Base-by-base conservation (phyloP, 2,797 vertebrate species). In the Oryzias sinensis region DNA sequence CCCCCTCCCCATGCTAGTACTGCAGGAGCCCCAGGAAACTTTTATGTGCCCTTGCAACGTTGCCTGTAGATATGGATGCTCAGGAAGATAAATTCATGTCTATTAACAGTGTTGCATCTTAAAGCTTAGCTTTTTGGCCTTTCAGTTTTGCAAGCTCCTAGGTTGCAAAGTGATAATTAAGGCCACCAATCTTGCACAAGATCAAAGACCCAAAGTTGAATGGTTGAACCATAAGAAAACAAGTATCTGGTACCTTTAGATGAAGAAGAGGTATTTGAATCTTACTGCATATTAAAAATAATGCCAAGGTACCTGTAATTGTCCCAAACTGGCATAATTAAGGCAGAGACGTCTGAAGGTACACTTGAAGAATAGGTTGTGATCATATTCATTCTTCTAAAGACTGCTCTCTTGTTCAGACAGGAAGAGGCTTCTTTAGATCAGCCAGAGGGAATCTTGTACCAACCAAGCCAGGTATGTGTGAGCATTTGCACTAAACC, bases 311-410 rank as follows among this genome's bases (percentile, higher is more conserved):
- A 71, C 72, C 76, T 86, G 75, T 82, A 74, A 84, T 61, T 82
- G 72, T 77, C 54, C 68, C 66, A 84, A 83, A 86, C 81, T 88
- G 82, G 87, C 80, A 87, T 86, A 86, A 88, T 87, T 87, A 84
- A 65, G 74, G 79, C 42, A 48, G 65, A 82, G 79, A 78, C 72
- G 74, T 88, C 76, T 84, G 63, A 62, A 63, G 78, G 63, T 68
- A 59, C 63, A 46, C 58, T 65, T 49, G 24, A 65, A 60, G 55
- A 82, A 73, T 68, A 86, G 82, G 84, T 80, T 70, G 78, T 80
- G 81, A 85, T 89, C 85, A 81, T 84, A 78, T 64, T 84, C 77
- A 81, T 83, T 85, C 82, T 81, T 85, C 62, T 63, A 18, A 81
- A 64, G 57, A 49, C 73, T 64, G 69, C 55, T 79, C 68, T 86